phyloP scores from a whole-genome alignment of 2,888 invertebrate species.

The Neria commutata region DNA sequence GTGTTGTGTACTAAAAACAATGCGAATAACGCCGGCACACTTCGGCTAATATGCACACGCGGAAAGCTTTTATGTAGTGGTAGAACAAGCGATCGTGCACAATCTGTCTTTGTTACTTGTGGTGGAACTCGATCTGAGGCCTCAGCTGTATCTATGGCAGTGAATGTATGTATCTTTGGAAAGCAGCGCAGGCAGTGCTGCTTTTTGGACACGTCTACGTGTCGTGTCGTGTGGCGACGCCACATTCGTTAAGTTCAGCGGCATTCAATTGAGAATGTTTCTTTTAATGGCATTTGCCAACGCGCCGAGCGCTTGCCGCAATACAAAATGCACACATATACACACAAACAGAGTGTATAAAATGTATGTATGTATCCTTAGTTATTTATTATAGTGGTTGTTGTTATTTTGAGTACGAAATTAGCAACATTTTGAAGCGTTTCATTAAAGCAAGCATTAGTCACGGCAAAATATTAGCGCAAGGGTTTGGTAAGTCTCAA shows the following conservation, averaged over 20 bases:
- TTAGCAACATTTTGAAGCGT: constrained; percentile 13
- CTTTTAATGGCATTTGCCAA: too few relatives aligned
- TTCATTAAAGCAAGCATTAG: constrained; percentile 17
- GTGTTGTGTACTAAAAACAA: constrained; percentile 25
- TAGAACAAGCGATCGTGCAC: too few relatives aligned
- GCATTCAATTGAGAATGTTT: not conserved
- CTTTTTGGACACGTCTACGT: too few relatives aligned
- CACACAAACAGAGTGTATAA: not conserved
- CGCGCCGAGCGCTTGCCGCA: not conserved
- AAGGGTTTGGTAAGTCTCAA: too few relatives aligned
- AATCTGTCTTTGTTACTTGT: constrained; percentile 7
- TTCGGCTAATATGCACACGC: too few relatives aligned
- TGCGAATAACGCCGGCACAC: constrained; percentile 37
- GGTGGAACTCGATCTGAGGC: not conserved
- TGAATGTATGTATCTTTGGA: not conserved
- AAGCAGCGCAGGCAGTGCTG: not conserved
- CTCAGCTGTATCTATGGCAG: not conserved
- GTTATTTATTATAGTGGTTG: too few relatives aligned
- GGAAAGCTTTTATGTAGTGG: too few relatives aligned
- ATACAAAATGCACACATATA: not conserved
- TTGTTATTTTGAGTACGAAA: not conserved
- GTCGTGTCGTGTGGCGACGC: too few relatives aligned
- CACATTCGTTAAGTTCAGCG: not conserved
- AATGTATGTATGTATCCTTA: too few relatives aligned
- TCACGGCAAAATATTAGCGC: too few relatives aligned